Evolutionary conservation across 2,888 invertebrate species (phyloP), one percentile per base, ranked within the genome.

Genomic region (Glaucopsyche alexis): DNA sequence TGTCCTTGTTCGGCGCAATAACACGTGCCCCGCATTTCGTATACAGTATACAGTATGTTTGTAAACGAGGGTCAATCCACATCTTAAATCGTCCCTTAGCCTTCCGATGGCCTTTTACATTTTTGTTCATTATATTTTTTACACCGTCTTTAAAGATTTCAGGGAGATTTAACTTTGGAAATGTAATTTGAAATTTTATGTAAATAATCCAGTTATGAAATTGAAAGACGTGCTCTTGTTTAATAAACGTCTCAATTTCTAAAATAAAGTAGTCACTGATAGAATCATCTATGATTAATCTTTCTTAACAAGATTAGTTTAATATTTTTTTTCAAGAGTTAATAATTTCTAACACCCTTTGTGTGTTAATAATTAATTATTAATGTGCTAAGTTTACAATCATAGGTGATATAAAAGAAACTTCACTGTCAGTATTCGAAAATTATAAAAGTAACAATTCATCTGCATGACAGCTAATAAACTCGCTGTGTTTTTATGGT

Each of bases 11-110:
- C 50, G 16, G 49, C 9, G 50, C 42, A 47, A 73, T 70, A 55
- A 38, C 47, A 76, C 75, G 74, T 75, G 77, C 60, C 52, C 69
- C 50, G 76, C 74, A 67, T 77, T 72, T 75, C 72, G 66, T 73
- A 72, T 60, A 74, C 64, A 73, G 66, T 73, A 72, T 60, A 74
- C 64, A 73, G 74, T 66, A 74, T 71, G 67, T 73, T 75, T 64
- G 29, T 64, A 13, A 64, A 66, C n/a, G 40, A 66, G 16, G 66
- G 40, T 60, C 38, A 60, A 60, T 60, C 29, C 29, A 11, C 29
- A 60, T 60, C 60, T 60, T 60, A 60, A 60, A 60, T 14, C 29
- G 29, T 60, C 29, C 60, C 29, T 60, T 60, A 29, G 60, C 60
- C 60, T 60, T 60, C 29, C 29, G 60, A 38, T 60, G 60, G 29